Evolutionary conservation across 30 jellyfish, hydroid and myxozoan genomes (phyloP).

Genomic region (Cassiopea andromeda): DNA sequence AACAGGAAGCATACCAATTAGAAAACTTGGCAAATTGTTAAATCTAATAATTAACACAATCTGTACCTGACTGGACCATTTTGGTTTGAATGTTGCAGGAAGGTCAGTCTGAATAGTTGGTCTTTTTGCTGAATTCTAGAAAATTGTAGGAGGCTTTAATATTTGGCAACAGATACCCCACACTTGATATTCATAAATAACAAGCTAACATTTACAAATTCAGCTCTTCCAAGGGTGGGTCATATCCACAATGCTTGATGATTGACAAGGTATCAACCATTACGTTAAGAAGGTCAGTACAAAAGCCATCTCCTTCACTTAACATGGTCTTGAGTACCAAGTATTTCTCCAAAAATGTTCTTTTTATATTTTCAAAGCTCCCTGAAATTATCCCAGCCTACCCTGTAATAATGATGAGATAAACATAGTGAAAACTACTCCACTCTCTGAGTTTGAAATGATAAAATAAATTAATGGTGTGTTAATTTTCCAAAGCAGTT

Average conservation of each 20-base stretch:
- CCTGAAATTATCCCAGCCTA: too few species aligned
- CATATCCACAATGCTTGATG: neutral
- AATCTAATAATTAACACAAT: neutral
- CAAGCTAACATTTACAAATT: neutral
- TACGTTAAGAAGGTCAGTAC: neutral
- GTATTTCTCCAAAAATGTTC: too few species aligned
- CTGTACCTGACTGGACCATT: constrained; percentile 18
- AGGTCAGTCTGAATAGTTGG: constrained; percentile 43
- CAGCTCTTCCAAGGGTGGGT: neutral
- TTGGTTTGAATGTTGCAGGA: constrained; percentile 29
- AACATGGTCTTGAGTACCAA: neutral
- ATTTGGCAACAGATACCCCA: neutral
- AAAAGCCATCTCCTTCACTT: neutral
- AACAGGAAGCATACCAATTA: too few species aligned
- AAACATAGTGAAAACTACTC: too few species aligned
- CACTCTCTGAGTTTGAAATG: too few species aligned
- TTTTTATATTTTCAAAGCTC: too few species aligned
- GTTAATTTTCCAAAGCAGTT: neutral
- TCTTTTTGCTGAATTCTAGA: constrained; percentile 17
- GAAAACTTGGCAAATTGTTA: too few species aligned
- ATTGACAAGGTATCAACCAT: neutral
- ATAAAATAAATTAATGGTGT: too few species aligned
- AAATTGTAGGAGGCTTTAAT: neutral
- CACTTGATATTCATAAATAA: neutral
- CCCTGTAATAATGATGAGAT: too few species aligned